phyloP scores from a whole-genome alignment of 2,113 vertebrate genomes.

The Danionella cerebrum region DNA sequence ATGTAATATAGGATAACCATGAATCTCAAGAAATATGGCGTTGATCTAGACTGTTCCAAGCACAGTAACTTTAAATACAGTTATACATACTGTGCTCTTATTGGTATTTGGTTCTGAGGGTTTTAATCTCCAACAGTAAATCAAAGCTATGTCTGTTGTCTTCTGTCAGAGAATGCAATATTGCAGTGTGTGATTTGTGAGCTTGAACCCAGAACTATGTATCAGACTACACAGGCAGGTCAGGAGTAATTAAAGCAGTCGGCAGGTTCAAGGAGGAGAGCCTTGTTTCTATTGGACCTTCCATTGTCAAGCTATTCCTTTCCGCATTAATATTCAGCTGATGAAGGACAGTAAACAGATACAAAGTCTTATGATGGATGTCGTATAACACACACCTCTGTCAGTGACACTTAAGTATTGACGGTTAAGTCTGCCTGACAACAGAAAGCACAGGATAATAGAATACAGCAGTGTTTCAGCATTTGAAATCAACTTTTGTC shows the following conservation, averaged over 20 bases:
- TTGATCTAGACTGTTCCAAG: neutral
- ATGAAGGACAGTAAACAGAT: slow-evolving; percentile 76
- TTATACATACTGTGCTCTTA: neutral
- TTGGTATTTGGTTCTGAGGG: neutral
- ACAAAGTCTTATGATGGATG: slow-evolving; percentile 73
- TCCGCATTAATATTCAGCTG: slow-evolving; percentile 82
- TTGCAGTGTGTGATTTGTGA: slow-evolving; percentile 56
- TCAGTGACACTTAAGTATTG: slow-evolving; percentile 62
- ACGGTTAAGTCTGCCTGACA: neutral
- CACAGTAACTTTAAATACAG: neutral
- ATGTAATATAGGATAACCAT: too few species aligned
- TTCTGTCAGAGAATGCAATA: slow-evolving; percentile 42
- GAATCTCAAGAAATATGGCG: too few species aligned
- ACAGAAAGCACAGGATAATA: neutral
- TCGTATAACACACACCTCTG: slow-evolving; percentile 61
- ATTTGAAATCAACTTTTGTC: too few species aligned
- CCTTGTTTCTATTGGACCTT: neutral
- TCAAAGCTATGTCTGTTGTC: slow-evolving; percentile 25
- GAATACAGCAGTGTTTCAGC: too few species aligned
- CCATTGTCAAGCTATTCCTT: slow-evolving; percentile 25
- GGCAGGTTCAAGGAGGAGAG: slow-evolving; percentile 60
- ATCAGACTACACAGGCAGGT: slow-evolving; percentile 44
- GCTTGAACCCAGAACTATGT: slow-evolving; percentile 15
- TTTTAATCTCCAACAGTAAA: slow-evolving; percentile 34
- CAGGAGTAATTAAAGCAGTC: slow-evolving; percentile 66